Percentiles rank a stretch among this genome's conserved stretches.
phyloP scores from a whole-genome alignment of 2,113 vertebrate genomes.

The Rhineura floridana region DNA sequence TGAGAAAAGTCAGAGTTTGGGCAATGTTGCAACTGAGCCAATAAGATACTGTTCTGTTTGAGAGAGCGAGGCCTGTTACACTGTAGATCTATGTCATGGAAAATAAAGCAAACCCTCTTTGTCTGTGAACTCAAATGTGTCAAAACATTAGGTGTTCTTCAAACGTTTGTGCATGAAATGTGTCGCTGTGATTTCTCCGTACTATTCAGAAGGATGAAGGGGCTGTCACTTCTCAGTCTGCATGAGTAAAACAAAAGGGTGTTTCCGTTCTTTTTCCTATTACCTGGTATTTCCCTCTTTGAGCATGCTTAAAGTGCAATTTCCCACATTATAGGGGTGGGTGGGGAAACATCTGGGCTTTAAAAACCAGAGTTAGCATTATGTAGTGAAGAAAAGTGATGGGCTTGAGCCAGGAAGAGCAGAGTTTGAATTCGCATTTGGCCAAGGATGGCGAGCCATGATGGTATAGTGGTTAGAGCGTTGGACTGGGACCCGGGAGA shows the following conservation, averaged over 20 bases:
- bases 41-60: constrained; percentile 18
- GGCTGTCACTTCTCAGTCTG: rapidly evolving
- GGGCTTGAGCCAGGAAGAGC: not conserved
- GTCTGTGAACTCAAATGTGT: constrained; percentile 44
- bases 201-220: not conserved
- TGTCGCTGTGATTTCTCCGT: not conserved
- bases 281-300: not conserved
- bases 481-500: too few relatives aligned
- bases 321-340: not conserved
- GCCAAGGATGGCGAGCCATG: too few relatives aligned
- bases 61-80: not conserved
- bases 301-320: not conserved
- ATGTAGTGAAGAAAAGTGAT: not conserved
- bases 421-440: not conserved
- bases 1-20: not conserved
- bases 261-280: not conserved
- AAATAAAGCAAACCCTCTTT: not conserved
- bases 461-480: too few relatives aligned
- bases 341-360: not conserved
- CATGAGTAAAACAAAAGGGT: not conserved
- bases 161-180: not conserved
- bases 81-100: not conserved
- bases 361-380: not conserved
- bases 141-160: constrained; percentile 38
- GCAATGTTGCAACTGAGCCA: rapidly evolving